Evolutionary conservation across 2,888 invertebrate genomes (phyloP).

Genomic region (Agonopterix alstromeriana): DNA sequence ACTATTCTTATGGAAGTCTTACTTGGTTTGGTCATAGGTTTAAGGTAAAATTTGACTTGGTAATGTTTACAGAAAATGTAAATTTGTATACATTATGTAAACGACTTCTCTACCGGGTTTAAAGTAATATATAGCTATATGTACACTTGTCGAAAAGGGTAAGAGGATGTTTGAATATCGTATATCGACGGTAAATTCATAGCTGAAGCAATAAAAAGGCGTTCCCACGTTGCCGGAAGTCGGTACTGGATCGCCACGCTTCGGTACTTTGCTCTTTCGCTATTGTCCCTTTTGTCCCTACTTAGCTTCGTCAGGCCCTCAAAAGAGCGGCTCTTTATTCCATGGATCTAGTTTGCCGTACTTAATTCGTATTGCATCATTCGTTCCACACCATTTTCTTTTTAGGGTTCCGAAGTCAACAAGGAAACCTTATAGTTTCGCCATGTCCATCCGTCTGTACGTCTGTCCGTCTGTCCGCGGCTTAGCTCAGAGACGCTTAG

Average conservation of each 20-base stretch:
- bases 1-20: too few relatives aligned
- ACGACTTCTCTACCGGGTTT: too few relatives aligned
- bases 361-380: slow-evolving; percentile 62
- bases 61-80: too few relatives aligned
- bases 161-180: slow-evolving; percentile 13
- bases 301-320: slow-evolving; percentile 50
- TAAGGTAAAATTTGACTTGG: too few relatives aligned
- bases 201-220: slow-evolving; percentile 10
- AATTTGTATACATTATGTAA: too few relatives aligned
- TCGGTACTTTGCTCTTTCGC: slow-evolving; percentile 63
- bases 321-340: slow-evolving; percentile 56
- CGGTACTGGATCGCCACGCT: slow-evolving; percentile 61
- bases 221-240: slow-evolving; percentile 70
- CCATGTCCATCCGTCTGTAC: too few relatives aligned
- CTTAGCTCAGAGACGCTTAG: too few relatives aligned
- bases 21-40: too few relatives aligned
- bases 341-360: slow-evolving; percentile 60
- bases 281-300: slow-evolving; percentile 64
- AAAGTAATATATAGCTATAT: too few relatives aligned
- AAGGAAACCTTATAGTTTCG: too few relatives aligned
- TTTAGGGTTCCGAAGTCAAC: too few relatives aligned
- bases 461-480: too few relatives aligned
- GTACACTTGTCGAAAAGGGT: slow-evolving; percentile 1
- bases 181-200: slow-evolving; percentile 19
- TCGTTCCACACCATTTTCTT: slow-evolving; percentile 54